Base-by-base conservation (phyloP, 2,888 invertebrate genomes). In the Gnatocerus cornutus region DNA sequence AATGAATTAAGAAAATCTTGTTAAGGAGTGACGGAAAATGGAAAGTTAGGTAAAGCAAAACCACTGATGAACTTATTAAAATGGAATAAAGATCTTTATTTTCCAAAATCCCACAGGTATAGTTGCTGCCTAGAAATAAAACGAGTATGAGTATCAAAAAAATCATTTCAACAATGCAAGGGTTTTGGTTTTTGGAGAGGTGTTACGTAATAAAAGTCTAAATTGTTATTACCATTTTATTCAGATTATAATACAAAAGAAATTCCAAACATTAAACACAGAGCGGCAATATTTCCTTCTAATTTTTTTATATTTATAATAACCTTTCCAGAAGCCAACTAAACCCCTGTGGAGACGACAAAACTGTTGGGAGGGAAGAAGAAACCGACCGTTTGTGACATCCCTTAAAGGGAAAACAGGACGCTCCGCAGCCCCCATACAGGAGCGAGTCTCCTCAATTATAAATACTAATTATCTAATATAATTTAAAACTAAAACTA, bases 241-340 rank as follows among this genome's bases (percentile, higher is more conserved):
- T 82, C 78, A 77, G 77, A 73, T 73, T 77, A 77, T 75, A 74
- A 77, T 79, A 79, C 78, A 79, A 78, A 78, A 65, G 56, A 55
- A 66, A 65, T 58, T 66, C 50, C 50, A 69, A 70, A 71, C 53
- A 63, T 21, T 55, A 59, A 59, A 59, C 59, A 59, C 59, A 52
- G 43, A 68, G 61, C 46, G 45, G 58, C 45, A 16, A 73, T 74
- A 61, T 80, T 80, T 80, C 87, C 92, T 89, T 88, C 91, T 90
- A 88, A 89, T 89, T 86, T 90, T 89, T 88, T 91, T 92, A 88
- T 90, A 89, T 89, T 90, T 92, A 88, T 91, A 92, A 90, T 89
- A 92, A 87, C 92, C 92, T 88, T 89, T 92, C 92, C 92, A 92
- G 88, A 89, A 89, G 87, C 92, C 92, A 89, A 92, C 90, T 88